These are phyloP conservation scores for Criorhina ranunculi DNA, from an alignment of 2,888 invertebrate species.

Conservation along the genomic window DNA sequence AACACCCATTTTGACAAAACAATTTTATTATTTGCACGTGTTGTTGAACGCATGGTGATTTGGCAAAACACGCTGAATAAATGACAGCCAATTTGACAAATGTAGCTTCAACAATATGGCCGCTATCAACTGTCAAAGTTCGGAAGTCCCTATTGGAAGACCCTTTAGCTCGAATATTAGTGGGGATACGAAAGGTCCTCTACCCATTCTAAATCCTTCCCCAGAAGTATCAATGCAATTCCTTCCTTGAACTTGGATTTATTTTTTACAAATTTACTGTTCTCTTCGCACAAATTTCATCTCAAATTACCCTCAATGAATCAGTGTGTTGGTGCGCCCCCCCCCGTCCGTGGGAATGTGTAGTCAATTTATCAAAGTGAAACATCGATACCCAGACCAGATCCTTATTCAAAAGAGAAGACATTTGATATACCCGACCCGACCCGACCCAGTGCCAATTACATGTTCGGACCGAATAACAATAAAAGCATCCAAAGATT, in stretches of 20 bases:
- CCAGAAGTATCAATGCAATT: too few species aligned
- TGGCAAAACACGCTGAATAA: too few species aligned
- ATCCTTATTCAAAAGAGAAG: slow-evolving; percentile 29
- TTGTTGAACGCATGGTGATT: too few species aligned
- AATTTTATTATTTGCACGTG: too few species aligned
- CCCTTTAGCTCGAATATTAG: too few species aligned
- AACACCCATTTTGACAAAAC: too few species aligned
- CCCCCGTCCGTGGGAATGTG: slow-evolving; percentile 49
- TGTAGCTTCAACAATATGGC: too few species aligned
- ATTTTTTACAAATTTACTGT: neutral
- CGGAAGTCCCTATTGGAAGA: too few species aligned
- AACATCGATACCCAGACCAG: slow-evolving; percentile 26
- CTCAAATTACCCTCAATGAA: slow-evolving; percentile 66
- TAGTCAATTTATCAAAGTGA: slow-evolving; percentile 52
- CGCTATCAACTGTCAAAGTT: too few species aligned
- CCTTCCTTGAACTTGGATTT: neutral
- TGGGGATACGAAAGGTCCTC: too few species aligned
- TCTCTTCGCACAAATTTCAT: slow-evolving; percentile 13
- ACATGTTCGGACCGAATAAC: slow-evolving; percentile 67
- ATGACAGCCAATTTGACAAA: too few species aligned
- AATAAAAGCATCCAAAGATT: slow-evolving; percentile 62
- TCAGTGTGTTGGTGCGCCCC: slow-evolving; percentile 13
- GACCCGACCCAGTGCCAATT: slow-evolving; percentile 70
- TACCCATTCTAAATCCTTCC: too few species aligned
- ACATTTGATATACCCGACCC: slow-evolving; percentile 54